These are phyloP conservation scores for Pseudomyrmex sp. DNA, from an alignment of 1,140 invertebrate genomes.

Conservation along the genomic window DNA sequence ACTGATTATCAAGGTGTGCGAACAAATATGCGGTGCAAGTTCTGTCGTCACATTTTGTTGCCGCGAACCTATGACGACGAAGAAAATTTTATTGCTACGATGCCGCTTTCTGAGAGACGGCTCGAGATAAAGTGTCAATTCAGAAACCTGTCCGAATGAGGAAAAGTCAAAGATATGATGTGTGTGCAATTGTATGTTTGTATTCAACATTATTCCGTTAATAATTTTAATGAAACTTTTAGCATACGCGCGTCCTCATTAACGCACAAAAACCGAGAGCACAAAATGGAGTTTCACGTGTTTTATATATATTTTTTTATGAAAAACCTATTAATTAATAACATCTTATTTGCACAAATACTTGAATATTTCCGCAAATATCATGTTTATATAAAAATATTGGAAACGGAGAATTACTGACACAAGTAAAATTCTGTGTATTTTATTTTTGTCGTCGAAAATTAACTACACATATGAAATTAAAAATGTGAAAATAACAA, in stretches of 20 bases:
- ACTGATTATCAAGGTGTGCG: conserved; percentile 68
- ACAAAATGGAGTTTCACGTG: background rate
- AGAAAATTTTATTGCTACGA: no score
- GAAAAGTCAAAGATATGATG: conserved; percentile 1
- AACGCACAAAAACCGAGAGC: background rate
- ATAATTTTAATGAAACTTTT: background rate
- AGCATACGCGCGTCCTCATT: background rate
- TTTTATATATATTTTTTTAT: no score
- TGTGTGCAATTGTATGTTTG: conserved; percentile 7
- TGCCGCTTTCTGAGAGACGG: conserved; percentile 3
- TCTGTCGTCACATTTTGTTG: conserved; percentile 34
- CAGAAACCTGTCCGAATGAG: conserved; percentile 33
- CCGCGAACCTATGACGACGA: conserved; percentile 32
- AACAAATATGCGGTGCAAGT: conserved; percentile 70
- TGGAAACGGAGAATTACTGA: no score
- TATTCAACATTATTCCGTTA: background rate
- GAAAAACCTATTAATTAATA: no score
- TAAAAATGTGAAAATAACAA: background rate
- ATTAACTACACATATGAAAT: no score
- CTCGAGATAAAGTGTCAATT: conserved; percentile 53
- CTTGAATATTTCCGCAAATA: no score
- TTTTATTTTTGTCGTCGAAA: no score
- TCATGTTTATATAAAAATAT: no score
- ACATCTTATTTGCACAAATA: no score
- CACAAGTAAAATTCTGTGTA: no score